phyloP scores from a whole-genome alignment of 2,797 vertebrate genomes.

The Tokudaia muenninki region DNA sequence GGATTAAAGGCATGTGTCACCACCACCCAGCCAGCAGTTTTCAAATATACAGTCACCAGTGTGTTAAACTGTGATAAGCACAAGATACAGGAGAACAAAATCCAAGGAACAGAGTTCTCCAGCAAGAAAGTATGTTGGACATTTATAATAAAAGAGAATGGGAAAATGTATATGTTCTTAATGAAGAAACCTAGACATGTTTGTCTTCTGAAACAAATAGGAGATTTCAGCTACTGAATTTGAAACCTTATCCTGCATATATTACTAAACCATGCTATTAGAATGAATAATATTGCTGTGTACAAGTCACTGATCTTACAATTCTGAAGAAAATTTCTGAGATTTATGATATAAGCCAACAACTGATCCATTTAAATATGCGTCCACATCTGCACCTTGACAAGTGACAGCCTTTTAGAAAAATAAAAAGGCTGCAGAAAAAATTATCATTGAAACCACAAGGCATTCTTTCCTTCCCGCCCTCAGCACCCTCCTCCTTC shows the following conservation, averaged over 20 bases:
- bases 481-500: background rate
- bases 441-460: constrained; percentile 43
- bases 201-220: background rate
- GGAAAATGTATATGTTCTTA: constrained; percentile 33
- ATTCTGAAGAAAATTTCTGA: constrained; percentile 37
- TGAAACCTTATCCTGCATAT: background rate
- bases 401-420: constrained; percentile 45
- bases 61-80: background rate
- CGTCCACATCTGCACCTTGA: constrained; percentile 38
- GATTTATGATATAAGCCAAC: constrained; percentile 35
- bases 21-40: background rate
- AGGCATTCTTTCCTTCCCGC: background rate
- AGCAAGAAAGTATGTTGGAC: background rate
- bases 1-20: background rate
- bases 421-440: constrained; percentile 61
- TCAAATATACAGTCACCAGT: background rate
- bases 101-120: background rate
- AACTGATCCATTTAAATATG: constrained; percentile 19
- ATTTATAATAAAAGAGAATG: background rate
- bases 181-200: background rate
- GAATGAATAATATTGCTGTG: background rate
- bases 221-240: background rate
- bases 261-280: constrained; percentile 16
- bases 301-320: constrained; percentile 33
- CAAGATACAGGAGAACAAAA: background rate